Evolutionary conservation across 2,113 vertebrate genomes (phyloP).

Genomic region (Eubucco bourcierii): DNA sequence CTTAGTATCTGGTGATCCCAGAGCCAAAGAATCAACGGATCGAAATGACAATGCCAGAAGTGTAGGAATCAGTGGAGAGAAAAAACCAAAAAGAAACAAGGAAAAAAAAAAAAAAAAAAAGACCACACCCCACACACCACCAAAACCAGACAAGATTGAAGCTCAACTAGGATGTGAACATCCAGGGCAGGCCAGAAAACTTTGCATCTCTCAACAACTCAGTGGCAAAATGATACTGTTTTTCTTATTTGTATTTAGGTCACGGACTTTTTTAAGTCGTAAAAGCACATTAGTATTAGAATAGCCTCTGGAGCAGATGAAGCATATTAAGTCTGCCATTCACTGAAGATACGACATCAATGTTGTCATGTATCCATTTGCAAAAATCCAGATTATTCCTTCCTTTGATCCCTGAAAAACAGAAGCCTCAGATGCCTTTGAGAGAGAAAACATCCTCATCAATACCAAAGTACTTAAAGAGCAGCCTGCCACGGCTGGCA

Average conservation of each 20-base stretch:
- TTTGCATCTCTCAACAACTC: background rate
- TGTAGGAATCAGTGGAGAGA: background rate
- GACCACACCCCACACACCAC: background rate
- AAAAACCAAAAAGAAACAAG: too few relatives aligned
- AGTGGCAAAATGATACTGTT: background rate
- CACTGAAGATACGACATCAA: background rate
- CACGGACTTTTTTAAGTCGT: background rate
- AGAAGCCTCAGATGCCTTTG: background rate
- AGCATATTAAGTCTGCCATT: slow-evolving; percentile 18
- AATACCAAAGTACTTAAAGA: background rate
- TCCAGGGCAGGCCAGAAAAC: background rate
- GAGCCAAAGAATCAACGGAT: slow-evolving; percentile 49
- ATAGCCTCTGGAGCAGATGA: slow-evolving; percentile 19
- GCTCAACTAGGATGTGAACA: background rate
- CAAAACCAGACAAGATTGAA: background rate
- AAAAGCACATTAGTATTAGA: slow-evolving; percentile 39
- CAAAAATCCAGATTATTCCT: slow-evolving; percentile 40
- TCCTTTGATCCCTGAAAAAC: slow-evolving; percentile 27
- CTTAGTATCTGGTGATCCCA: slow-evolving; percentile 16
- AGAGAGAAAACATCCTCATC: slow-evolving; percentile 36
- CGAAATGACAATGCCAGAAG: background rate
- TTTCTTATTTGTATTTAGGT: slow-evolving; percentile 35
- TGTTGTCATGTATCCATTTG: slow-evolving; percentile 28
- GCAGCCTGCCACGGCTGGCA: background rate
- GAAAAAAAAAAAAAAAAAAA: background rate